These are phyloP conservation scores for Phymatocera aterrima DNA, from an alignment of 2,888 invertebrate genomes.

Conservation along the genomic window DNA sequence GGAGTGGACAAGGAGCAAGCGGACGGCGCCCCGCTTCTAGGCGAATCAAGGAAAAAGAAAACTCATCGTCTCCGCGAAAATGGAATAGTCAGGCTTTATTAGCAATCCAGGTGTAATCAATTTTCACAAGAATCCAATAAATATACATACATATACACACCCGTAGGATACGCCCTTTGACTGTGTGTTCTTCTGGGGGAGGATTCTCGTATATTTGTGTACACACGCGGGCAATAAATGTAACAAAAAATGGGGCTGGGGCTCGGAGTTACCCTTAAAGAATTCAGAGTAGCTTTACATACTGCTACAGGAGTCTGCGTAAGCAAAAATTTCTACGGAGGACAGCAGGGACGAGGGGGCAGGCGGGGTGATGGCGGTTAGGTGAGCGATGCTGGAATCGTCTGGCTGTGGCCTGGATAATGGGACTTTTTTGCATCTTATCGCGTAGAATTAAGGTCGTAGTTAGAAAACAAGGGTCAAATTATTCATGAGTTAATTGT, in stretches of 20 bases:
- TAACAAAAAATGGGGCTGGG: no score
- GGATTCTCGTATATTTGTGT: no score
- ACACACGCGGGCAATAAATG: no score
- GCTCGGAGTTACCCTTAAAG: background rate
- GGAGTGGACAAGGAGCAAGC: background rate
- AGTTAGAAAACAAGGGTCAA: background rate
- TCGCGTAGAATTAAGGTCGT: background rate
- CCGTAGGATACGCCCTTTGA: no score
- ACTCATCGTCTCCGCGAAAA: background rate
- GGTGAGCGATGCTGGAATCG: slow-evolving; percentile 8
- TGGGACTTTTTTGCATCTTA: slow-evolving; percentile 28
- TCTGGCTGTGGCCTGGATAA: slow-evolving; percentile 10
- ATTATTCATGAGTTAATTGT: slow-evolving; percentile 31
- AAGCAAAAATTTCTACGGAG: slow-evolving; percentile 32
- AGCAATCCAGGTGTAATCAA: background rate
- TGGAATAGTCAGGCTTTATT: background rate
- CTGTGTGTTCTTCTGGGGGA: no score
- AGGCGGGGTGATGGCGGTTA: background rate
- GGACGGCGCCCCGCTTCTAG: no score
- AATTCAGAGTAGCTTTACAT: slow-evolving; percentile 13
- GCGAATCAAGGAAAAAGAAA: background rate
- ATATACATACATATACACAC: no score
- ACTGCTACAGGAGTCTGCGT: background rate
- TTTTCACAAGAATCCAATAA: no score
- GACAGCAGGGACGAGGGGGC: background rate